A percentile compares a stretch with the other conserved stretches of the same genome.
Conservation (phyloP, 1,140 invertebrate species). For the Drosophila pectinifera region DNA sequence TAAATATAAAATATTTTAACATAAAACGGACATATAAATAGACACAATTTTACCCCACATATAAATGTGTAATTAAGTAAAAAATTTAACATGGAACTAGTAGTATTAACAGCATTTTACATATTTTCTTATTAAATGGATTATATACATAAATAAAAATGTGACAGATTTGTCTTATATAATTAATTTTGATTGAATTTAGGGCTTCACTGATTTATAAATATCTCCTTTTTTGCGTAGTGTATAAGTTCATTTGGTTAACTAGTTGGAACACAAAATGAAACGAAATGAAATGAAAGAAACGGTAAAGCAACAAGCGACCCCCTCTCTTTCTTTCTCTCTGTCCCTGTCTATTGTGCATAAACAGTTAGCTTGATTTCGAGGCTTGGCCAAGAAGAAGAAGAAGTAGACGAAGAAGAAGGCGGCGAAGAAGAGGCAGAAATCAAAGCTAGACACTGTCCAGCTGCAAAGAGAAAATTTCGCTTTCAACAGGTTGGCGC, state of each 20-base stretch:
- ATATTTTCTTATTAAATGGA: too few species aligned
- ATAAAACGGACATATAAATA: too few species aligned
- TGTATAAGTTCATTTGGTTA: slow-evolving; percentile 54
- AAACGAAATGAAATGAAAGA: slow-evolving; percentile 47
- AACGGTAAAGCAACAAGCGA: slow-evolving; percentile 74
- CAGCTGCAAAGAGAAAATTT: slow-evolving; percentile 74
- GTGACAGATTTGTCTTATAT: too few species aligned
- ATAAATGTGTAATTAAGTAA: too few species aligned
- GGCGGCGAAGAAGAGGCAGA: slow-evolving; percentile 42
- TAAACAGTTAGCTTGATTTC: slow-evolving; percentile 74
- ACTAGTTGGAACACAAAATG: slow-evolving; percentile 57
- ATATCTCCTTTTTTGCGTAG: not conserved
- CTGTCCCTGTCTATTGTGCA: slow-evolving; percentile 55
- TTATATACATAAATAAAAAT: too few species aligned
- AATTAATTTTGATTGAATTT: too few species aligned
- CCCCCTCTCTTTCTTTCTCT: slow-evolving; percentile 28
- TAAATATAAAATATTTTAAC: too few species aligned
- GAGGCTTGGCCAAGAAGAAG: slow-evolving; percentile 67
- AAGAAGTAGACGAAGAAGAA: slow-evolving; percentile 39
- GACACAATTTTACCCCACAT: too few species aligned
- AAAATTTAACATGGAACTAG: too few species aligned
- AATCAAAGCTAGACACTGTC: slow-evolving; percentile 66
- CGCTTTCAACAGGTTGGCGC: slow-evolving; percentile 85
- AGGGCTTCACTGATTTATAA: not conserved
- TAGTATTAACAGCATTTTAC: too few species aligned